These are phyloP conservation scores for Trachymyrmex septentrionalis DNA, from an alignment of 1,140 invertebrate species.

Conservation along the genomic window DNA sequence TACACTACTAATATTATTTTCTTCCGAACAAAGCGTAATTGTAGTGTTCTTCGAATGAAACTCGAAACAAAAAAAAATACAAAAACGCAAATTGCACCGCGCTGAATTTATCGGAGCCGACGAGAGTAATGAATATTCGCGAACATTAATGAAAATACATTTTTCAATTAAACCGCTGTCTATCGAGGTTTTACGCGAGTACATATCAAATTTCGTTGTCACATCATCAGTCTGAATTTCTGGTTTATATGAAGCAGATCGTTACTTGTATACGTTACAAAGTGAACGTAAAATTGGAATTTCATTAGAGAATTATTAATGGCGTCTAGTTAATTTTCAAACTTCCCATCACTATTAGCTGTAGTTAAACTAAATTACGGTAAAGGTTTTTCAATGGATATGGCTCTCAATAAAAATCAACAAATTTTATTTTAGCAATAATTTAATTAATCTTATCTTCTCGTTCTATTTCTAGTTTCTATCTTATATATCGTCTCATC, in stretches of 20 bases:
- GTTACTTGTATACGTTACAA: background rate
- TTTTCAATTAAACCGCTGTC: slow-evolving; percentile 43
- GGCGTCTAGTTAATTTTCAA: slow-evolving; percentile 5
- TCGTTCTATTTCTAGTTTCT: background rate
- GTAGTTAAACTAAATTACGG: background rate
- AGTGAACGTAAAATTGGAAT: slow-evolving; percentile 42
- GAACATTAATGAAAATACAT: slow-evolving; percentile 51
- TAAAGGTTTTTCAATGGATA: background rate
- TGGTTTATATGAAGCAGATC: slow-evolving; percentile 14
- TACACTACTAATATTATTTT: slow-evolving; percentile 10
- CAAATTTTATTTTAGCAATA: background rate
- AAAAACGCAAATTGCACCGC: slow-evolving; percentile 3
- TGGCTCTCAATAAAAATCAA: background rate
- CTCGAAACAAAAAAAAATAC: slow-evolving; percentile 9
- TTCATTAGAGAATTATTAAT: slow-evolving; percentile 19
- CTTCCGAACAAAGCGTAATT: slow-evolving; percentile 9
- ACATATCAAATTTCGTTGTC: slow-evolving; percentile 16
- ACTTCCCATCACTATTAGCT: background rate
- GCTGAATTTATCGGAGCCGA: background rate
- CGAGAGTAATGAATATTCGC: slow-evolving; percentile 28
- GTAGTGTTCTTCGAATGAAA: background rate
- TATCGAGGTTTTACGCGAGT: slow-evolving; percentile 8
- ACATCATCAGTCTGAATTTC: slow-evolving; percentile 26
- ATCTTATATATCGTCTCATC: background rate
- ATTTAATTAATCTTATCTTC: background rate